A percentile compares a stretch with the other conserved stretches of the same genome.
Evolutionary conservation across 2,888 invertebrate genomes (phyloP).

Genomic region (Morpho deidamia): DNA sequence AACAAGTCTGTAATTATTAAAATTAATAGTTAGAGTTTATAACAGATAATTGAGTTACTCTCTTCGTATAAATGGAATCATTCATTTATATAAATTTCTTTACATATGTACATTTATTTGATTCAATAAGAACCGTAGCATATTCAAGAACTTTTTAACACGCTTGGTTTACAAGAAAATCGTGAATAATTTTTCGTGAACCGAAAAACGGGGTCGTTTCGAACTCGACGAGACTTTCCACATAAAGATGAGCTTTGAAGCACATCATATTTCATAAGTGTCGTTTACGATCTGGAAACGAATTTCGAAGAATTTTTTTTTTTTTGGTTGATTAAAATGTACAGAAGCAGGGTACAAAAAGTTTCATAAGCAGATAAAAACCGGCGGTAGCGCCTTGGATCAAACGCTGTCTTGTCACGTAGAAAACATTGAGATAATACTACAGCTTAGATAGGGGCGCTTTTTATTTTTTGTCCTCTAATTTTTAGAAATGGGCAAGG

Average conservation of each 20-base stretch:
- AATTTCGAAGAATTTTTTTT: constrained; percentile 59
- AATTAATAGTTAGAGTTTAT: too few relatives aligned
- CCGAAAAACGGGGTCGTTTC: background rate
- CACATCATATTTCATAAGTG: constrained; percentile 45
- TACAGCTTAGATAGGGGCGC: constrained; percentile 57
- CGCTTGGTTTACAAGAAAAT: too few relatives aligned
- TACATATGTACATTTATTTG: too few relatives aligned
- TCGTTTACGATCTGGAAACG: constrained; percentile 59
- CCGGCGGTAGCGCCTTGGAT: constrained; percentile 54
- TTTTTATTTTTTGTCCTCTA: constrained; percentile 55
- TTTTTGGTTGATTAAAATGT: constrained; percentile 71
- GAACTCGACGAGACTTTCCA: constrained; percentile 16
- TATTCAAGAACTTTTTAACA: too few relatives aligned
- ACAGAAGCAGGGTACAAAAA: constrained; percentile 63
- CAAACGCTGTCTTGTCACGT: constrained; percentile 65
- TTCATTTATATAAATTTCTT: too few relatives aligned
- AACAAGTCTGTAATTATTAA: too few relatives aligned
- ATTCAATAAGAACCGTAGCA: too few relatives aligned
- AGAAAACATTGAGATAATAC: constrained; percentile 60
- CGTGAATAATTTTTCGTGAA: background rate
- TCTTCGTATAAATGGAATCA: too few relatives aligned
- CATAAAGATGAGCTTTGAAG: constrained; percentile 21
- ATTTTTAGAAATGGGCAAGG: constrained; percentile 59
- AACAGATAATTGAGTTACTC: too few relatives aligned
- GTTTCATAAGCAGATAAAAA: constrained; percentile 58